These are phyloP conservation scores for Cynopterus sphinx DNA, from an alignment of 2,797 vertebrate species.

Conservation along the genomic window DNA sequence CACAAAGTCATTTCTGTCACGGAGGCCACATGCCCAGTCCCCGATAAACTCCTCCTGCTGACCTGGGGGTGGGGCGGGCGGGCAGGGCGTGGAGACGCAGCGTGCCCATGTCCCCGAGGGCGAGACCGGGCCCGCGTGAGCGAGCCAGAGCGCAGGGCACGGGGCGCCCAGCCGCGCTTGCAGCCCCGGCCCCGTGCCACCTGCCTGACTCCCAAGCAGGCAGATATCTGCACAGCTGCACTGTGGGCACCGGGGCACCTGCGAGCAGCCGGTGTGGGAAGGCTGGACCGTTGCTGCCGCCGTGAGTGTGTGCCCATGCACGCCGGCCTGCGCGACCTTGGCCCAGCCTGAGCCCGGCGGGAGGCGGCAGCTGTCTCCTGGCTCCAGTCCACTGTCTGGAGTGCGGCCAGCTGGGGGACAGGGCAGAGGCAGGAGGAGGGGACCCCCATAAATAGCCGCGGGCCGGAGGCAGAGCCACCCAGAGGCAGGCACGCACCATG, in stretches of 20 bases:
- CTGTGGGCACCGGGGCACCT: not conserved
- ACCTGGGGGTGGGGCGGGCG: not conserved
- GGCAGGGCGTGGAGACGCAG: not conserved
- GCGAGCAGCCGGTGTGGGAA: not conserved
- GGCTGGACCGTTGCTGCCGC: not conserved
- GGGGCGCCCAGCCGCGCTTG: not conserved
- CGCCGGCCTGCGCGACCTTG: not conserved
- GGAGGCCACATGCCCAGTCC: fast-evolving
- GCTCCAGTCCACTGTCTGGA: not conserved
- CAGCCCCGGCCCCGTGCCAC: not conserved
- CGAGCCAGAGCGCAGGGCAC: no score
- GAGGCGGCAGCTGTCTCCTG: not conserved
- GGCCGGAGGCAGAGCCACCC: not conserved
- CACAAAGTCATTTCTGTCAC: not conserved
- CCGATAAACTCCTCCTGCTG: not conserved
- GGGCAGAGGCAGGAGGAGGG: not conserved
- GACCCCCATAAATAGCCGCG: constrained; percentile 45
- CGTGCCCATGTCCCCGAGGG: not conserved
- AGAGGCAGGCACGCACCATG: constrained; percentile 73
- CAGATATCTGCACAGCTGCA: not conserved
- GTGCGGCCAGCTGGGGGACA: not conserved
- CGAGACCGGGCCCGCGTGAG: not conserved
- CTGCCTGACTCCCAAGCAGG: constrained; percentile 59
- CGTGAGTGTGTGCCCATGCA: no score
- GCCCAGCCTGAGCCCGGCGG: not conserved